Base-by-base conservation (phyloP, 1,140 invertebrate species). In the Geopemphigus sp. region DNA sequence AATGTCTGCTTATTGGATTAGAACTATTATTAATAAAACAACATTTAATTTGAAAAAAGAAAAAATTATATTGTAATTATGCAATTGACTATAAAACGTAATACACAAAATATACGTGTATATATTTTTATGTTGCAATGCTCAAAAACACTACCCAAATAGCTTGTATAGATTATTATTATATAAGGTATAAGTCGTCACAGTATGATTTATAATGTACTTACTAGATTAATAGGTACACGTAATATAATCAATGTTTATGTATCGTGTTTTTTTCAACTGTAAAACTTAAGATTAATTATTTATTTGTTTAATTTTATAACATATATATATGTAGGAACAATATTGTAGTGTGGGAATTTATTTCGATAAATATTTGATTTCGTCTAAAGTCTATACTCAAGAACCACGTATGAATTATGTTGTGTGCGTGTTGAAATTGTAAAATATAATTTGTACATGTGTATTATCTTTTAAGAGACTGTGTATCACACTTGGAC, bases 91-190 rank as follows among this genome's bases (percentile, higher is more conserved):
- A 50, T 50, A 50, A 39, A 4, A 39, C 24, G 14, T 59, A 26
- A 29, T 61, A 17, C 17, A 47, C 47, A 68, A 68, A 2, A 19
- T 26, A 70, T 56, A 24, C 32, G 24, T 24, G 19, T 59, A 45
- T 76, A 59, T 32, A 61, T 76, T 74, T 57, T 45, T 22, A 61
- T 76, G 56, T 61, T 74, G 54, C 53, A 74, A 78, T 61, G 73
- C 73, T 78, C 73, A 78, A 78, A 76, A 57, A 74, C 22, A 57
- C 12, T 76, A 61, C 39, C 32, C 19, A 8, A 24, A 61, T 39
- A 29, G 73, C 73, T 78, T 63, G 47, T 47, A 29, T 68, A 78
- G 73, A 45, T 47, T 47, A 47, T 10, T 76, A 59, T 39, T 2
- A 70, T 39, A 39, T 39, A 39, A 39, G 8, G 12, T 50, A 12